Conservation (phyloP, 2,113 vertebrate genomes). For the Nibea coibor region DNA sequence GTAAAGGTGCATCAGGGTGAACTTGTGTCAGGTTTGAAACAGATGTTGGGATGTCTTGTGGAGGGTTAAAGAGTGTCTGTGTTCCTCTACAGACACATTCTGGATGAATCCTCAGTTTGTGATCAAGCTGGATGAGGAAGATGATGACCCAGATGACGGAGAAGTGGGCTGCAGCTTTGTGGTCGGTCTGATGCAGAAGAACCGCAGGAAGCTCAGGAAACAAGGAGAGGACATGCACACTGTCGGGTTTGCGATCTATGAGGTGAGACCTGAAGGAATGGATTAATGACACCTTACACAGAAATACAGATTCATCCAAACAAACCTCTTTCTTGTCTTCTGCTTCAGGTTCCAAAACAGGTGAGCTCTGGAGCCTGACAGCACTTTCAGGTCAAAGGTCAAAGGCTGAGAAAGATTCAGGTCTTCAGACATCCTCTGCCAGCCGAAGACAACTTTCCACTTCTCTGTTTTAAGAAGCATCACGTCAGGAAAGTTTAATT, state of each 20-base stretch:
- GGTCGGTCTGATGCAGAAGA: slow-evolving; percentile 93
- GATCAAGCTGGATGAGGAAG: slow-evolving; percentile 90
- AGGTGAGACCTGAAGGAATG: slow-evolving; percentile 77
- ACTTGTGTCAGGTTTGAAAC: too few relatives aligned
- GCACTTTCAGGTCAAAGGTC: slow-evolving; percentile 15
- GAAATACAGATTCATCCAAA: not conserved
- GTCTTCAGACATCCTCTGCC: not conserved
- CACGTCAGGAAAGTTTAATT: not conserved
- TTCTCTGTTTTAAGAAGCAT: not conserved
- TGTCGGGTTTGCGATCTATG: slow-evolving; percentile 92
- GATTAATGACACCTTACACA: not conserved
- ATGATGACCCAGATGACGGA: slow-evolving; percentile 88
- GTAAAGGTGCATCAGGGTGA: not conserved
- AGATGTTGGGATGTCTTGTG: not conserved
- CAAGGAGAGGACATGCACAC: slow-evolving; percentile 93
- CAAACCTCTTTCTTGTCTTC: not conserved
- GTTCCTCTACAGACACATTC: slow-evolving; percentile 85
- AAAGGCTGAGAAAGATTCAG: not conserved
- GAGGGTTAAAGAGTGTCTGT: not conserved
- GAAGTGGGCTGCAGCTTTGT: slow-evolving; percentile 90
- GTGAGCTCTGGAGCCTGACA: slow-evolving; percentile 59
- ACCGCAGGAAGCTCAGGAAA: slow-evolving; percentile 85
- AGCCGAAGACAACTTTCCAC: not conserved
- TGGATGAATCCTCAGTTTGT: slow-evolving; percentile 93
- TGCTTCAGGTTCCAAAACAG: slow-evolving; percentile 79